Conservation (phyloP, 2,113 vertebrate species). For the Neoarius graeffei region DNA sequence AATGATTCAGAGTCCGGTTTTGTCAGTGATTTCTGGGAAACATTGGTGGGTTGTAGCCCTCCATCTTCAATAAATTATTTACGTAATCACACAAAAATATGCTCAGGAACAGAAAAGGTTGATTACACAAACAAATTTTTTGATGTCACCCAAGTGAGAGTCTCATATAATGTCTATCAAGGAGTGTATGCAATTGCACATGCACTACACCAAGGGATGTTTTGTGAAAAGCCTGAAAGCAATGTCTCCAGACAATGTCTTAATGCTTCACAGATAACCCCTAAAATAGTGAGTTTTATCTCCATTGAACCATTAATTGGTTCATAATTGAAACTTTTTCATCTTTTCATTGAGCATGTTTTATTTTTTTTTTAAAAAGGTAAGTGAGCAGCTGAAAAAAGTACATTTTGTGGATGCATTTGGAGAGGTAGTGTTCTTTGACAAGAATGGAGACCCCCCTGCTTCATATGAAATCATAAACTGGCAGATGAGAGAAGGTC, state of each 20-base stretch:
- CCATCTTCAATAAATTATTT: no score
- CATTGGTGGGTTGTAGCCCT: constrained; percentile 65
- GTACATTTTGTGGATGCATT: constrained; percentile 65
- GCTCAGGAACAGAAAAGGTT: no score
- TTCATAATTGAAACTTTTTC: background rate
- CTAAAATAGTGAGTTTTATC: constrained; percentile 60
- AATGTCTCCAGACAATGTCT: constrained; percentile 55
- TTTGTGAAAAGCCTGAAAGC: constrained; percentile 59
- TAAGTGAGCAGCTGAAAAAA: constrained; percentile 60
- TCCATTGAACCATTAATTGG: background rate
- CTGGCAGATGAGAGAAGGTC: constrained; percentile 72
- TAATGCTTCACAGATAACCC: constrained; percentile 65
- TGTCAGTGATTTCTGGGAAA: constrained; percentile 71
- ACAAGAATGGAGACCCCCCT: constrained; percentile 71
- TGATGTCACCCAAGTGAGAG: constrained; percentile 71
- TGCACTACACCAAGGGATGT: constrained; percentile 67
- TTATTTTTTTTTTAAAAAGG: constrained; percentile 45
- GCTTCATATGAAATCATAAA: constrained; percentile 76
- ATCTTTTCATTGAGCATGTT: background rate
- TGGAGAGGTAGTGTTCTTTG: constrained; percentile 70
- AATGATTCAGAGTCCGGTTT: constrained; percentile 56
- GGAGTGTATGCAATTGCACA: constrained; percentile 76
- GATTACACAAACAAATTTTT: no score
- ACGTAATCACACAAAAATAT: no score
- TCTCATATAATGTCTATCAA: constrained; percentile 74